Percentiles rank a stretch among this genome's conserved stretches.
Evolutionary conservation across 1,140 invertebrate species (phyloP).

Genomic region (Drosophila ficusphila): DNA sequence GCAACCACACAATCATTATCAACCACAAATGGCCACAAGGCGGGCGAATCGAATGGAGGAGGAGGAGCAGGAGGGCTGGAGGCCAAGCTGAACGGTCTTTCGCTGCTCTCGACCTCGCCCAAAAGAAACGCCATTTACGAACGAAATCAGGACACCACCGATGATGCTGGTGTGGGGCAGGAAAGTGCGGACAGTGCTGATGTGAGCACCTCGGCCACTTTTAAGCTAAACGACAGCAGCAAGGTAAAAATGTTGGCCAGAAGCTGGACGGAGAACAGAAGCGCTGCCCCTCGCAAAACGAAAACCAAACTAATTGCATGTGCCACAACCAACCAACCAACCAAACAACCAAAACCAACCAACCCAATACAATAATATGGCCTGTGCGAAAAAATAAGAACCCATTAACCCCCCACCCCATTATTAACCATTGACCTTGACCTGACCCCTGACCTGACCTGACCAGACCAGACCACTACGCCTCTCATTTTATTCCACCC

Average conservation of each 20-base stretch:
- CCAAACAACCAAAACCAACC: neutral
- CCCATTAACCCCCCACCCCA: neutral
- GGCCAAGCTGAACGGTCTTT: constrained; percentile 61
- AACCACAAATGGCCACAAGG: constrained; percentile 31
- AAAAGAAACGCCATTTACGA: constrained; percentile 73
- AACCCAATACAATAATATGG: constrained; percentile 3
- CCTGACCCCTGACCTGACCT: too few species aligned
- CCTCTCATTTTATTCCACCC: neutral
- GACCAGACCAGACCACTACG: too few species aligned
- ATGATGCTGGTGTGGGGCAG: constrained; percentile 44
- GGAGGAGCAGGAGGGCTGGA: constrained; percentile 62
- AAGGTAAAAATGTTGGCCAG: constrained; percentile 50
- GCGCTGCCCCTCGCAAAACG: constrained; percentile 2
- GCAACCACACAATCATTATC: neutral
- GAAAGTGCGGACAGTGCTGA: constrained; percentile 36
- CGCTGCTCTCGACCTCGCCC: constrained; percentile 54
- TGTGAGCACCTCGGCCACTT: constrained; percentile 57
- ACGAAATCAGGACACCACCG: constrained; percentile 48
- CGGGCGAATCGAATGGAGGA: constrained; percentile 23
- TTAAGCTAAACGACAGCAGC: constrained; percentile 54
- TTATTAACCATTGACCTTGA: constrained; percentile 6
- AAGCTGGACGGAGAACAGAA: neutral
- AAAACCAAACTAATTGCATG: constrained; percentile 36
- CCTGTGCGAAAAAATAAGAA: constrained; percentile 12
- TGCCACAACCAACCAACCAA: constrained; percentile 3